Conservation (phyloP, 1,140 invertebrate species). For the Pseudomyrmex gracilis region DNA sequence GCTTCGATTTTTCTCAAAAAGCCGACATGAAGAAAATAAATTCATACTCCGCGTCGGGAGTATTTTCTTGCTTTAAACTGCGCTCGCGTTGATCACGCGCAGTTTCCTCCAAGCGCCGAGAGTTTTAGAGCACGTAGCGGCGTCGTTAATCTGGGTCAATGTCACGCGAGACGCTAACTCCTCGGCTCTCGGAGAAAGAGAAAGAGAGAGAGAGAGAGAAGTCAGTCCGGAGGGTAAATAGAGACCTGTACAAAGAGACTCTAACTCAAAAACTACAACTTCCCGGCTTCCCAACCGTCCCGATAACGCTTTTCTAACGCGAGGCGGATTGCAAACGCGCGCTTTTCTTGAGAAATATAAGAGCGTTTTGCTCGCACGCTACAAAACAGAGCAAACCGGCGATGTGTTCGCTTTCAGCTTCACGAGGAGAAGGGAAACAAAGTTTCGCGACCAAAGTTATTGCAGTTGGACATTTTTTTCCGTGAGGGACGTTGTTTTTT, state of each 20-base stretch:
- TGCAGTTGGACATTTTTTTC: not conserved
- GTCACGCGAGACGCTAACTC: conserved; percentile 43
- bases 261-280: conserved; percentile 7
- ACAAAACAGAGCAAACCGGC: too few species aligned
- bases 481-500: not conserved
- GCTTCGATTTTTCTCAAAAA: too few species aligned
- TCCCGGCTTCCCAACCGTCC: not conserved
- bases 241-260: not conserved
- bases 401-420: too few species aligned
- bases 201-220: not conserved
- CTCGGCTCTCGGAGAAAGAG: not conserved
- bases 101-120: not conserved
- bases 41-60: too few species aligned
- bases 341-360: not conserved
- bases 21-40: too few species aligned
- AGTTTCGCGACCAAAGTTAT: not conserved
- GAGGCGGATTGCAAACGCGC: not conserved
- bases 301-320: conserved; percentile 18
- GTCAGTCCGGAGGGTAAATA: conserved; percentile 5
- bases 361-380: not conserved
- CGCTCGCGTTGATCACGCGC: not conserved
- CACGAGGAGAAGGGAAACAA: not conserved
- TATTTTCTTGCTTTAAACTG: too few species aligned
- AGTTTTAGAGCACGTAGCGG: conserved; percentile 28
- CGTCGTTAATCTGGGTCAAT: conserved; percentile 50